Percentiles rank a stretch among this genome's conserved stretches.
Conservation (phyloP, 2,888 invertebrate species). For the Metellina segmentata region DNA sequence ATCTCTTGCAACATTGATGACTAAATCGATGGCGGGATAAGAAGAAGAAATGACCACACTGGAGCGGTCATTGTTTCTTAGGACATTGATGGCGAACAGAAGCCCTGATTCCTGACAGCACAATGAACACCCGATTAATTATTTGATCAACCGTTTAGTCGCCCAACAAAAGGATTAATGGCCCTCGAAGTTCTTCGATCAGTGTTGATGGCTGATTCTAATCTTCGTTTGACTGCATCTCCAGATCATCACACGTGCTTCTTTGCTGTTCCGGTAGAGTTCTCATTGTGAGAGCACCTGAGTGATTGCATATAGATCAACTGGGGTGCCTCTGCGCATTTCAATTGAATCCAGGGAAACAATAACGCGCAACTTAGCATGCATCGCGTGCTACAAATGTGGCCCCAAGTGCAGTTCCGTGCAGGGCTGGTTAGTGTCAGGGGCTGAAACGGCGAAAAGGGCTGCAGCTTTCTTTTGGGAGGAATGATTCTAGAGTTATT, state of each 20-base stretch:
- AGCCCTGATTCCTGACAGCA: conserved; percentile 48
- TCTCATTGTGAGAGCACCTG: conserved; percentile 11
- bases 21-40: conserved; percentile 22
- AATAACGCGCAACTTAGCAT: too few species aligned
- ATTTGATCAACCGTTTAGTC: conserved; percentile 8
- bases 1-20: conserved; percentile 26
- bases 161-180: conserved; percentile 35
- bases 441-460: too few species aligned
- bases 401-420: too few species aligned
- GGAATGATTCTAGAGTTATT: too few species aligned
- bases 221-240: conserved; percentile 23
- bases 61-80: conserved; percentile 33
- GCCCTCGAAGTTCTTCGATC: background rate
- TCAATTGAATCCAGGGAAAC: conserved; percentile 5
- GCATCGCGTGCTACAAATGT: too few species aligned
- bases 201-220: conserved; percentile 35
- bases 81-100: background rate
- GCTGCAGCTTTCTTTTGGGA: too few species aligned
- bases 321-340: background rate
- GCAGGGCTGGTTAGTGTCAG: too few species aligned
- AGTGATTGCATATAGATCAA: background rate
- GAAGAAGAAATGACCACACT: conserved; percentile 24
- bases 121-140: conserved; percentile 62
- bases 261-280: background rate
- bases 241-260: conserved; percentile 8